Conservation (phyloP, 2,797 vertebrate species). For the Esox masquinongy region DNA sequence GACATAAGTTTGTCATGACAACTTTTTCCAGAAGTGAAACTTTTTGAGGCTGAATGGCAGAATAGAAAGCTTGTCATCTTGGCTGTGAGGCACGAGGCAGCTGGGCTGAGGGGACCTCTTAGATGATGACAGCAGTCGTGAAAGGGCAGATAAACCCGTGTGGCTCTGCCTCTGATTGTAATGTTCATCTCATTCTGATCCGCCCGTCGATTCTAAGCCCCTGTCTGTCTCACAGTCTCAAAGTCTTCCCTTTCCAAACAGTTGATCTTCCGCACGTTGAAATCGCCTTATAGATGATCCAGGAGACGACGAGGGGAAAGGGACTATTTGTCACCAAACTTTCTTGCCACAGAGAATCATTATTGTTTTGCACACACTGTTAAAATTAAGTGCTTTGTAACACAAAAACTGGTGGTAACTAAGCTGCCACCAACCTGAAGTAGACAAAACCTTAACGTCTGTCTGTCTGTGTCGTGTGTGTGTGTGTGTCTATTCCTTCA, state of each 20-base stretch:
- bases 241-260: slow-evolving; percentile 73
- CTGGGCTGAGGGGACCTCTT: slow-evolving; percentile 63
- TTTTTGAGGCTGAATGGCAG: slow-evolving; percentile 50
- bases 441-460: too few relatives aligned
- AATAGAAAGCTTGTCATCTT: slow-evolving; percentile 73
- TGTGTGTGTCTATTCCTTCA: too few relatives aligned
- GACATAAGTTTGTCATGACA: slow-evolving; percentile 15
- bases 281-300: slow-evolving; percentile 79
- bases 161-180: slow-evolving; percentile 77
- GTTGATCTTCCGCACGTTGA: slow-evolving; percentile 80
- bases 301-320: slow-evolving; percentile 73
- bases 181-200: slow-evolving; percentile 80
- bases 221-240: slow-evolving; percentile 58
- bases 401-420: too few relatives aligned
- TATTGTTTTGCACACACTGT: slow-evolving; percentile 38
- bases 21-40: slow-evolving; percentile 63
- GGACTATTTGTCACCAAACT: slow-evolving; percentile 72
- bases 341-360: slow-evolving; percentile 58
- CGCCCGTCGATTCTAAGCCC: slow-evolving; percentile 76
- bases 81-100: slow-evolving; percentile 49
- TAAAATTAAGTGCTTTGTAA: not conserved
- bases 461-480: too few relatives aligned
- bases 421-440: too few relatives aligned
- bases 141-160: slow-evolving; percentile 79
- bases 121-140: slow-evolving; percentile 74